Base-by-base conservation (phyloP, 2,113 vertebrate species). In the Nestor notabilis region DNA sequence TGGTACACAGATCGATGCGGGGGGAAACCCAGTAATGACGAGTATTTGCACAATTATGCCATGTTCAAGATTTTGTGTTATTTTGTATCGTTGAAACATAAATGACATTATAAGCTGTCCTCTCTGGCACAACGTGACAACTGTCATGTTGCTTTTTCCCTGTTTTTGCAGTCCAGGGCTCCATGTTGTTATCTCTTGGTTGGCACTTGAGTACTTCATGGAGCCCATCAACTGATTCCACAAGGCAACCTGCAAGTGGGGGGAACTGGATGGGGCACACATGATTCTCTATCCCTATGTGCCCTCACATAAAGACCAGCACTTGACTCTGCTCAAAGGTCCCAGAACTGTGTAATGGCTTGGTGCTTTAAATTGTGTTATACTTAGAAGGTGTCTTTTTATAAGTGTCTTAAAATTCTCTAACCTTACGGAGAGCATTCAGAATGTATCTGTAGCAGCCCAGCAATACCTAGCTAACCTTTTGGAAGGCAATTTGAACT, bases 251-350 rank as follows among this genome's bases (percentile, higher is more conserved):
- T 8, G 41, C 37, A 11, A 2, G 5, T 0, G 56, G 52, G 19
- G 27, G 33, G 3, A 23, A 17, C 50, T 31, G 20, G 37, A 39
- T n/a, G 82, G 41, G 27, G 18, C 29, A 33, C 39, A 5, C 1
- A 0, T 49, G 17, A 13, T 23, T 70, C 18, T 25, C 15, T 13
- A 5, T 35, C 37, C 58, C 24, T 31, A 1, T 8, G 1, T 35
- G 6, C n/a, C 17, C 50, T 41, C 43, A 35, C 58, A 3, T 28
- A 24, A 55, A 68, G 55, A 79, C 47, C n/a, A 49, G 44, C n/a
- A 13, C n/a, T 75, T 79, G 79, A 15, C 58, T 23, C 39, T 87
- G 35, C 61, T 68, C 47, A 39, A 0, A 50, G 49, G 23, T 72
- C 63, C 66, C 53, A 46, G 31, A 66, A 37, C 25, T 35, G 13